These are phyloP conservation scores for Monopterus albus DNA, from an alignment of 2,113 vertebrate genomes.

Conservation along the genomic window DNA sequence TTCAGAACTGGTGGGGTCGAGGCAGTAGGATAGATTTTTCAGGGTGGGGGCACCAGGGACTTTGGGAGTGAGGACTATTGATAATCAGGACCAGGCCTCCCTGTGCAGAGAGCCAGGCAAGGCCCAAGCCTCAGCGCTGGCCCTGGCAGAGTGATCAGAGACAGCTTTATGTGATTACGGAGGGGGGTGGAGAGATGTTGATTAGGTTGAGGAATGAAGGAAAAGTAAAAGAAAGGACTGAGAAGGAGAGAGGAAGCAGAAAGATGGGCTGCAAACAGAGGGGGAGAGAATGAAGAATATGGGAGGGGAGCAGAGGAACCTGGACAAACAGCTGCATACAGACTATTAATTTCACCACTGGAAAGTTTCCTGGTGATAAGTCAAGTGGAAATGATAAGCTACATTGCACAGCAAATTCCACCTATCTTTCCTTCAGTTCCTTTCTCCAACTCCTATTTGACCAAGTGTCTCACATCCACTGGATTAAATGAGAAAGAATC, in stretches of 20 bases:
- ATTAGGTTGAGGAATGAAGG: constrained; percentile 39
- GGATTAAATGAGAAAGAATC: constrained; percentile 48
- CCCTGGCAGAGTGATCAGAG: constrained; percentile 60
- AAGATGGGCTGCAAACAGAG: constrained; percentile 29
- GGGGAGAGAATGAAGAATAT: constrained; percentile 5
- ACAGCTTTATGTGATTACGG: constrained; percentile 65
- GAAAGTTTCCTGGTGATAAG: constrained; percentile 75
- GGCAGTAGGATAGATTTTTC: background rate
- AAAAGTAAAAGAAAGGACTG: constrained; percentile 43
- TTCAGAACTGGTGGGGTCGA: background rate
- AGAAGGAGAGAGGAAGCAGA: constrained; percentile 31
- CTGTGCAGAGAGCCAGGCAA: constrained; percentile 35
- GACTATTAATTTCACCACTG: constrained; percentile 70
- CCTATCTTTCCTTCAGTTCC: constrained; percentile 50
- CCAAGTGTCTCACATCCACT: constrained; percentile 61
- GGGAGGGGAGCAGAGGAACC: constrained; percentile 30
- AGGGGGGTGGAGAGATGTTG: constrained; percentile 36
- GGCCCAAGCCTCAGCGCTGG: constrained; percentile 22
- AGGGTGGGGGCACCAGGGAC: constrained; percentile 12
- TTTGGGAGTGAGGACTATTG: constrained; percentile 21
- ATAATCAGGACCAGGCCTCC: constrained; percentile 66
- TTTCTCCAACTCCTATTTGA: constrained; percentile 49
- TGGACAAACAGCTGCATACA: constrained; percentile 59
- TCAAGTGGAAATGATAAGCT: constrained; percentile 82
- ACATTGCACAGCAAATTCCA: constrained; percentile 74